These are phyloP conservation scores for Datnioides undecimradiatus DNA, from an alignment of 2,113 vertebrate genomes.

Conservation along the genomic window DNA sequence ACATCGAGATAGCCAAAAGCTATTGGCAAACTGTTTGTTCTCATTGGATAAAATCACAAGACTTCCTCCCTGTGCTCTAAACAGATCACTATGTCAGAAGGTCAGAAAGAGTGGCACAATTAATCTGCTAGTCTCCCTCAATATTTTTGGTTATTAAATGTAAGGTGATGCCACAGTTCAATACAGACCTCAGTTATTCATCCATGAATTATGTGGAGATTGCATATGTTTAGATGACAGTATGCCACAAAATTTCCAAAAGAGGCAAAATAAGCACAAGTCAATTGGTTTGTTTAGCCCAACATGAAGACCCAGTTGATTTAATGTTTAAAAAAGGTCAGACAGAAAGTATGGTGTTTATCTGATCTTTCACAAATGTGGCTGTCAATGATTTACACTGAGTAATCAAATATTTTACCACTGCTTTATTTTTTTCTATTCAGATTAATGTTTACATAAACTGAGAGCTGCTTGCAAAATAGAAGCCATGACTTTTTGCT, in stretches of 20 bases:
- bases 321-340: background rate
- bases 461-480: background rate
- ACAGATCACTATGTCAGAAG: conserved; percentile 67
- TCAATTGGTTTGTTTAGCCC: background rate
- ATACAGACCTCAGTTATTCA: conserved; percentile 6
- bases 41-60: conserved; percentile 72
- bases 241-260: conserved; percentile 8
- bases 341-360: background rate
- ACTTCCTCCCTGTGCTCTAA: conserved; percentile 60
- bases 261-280: background rate
- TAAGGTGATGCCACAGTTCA: conserved; percentile 30
- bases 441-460: background rate
- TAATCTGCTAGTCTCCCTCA: conserved; percentile 53
- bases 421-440: background rate
- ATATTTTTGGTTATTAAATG: conserved; percentile 49
- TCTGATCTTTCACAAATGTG: no score
- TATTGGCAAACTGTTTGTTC: conserved; percentile 79
- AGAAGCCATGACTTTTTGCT: background rate
- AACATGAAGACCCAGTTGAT: background rate
- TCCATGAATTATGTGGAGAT: conserved; percentile 16
- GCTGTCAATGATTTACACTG: background rate
- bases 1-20: conserved; percentile 70
- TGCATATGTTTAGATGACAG: conserved; percentile 18
- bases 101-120: conserved; percentile 62
- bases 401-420: background rate